Percentiles rank a stretch among this genome's conserved stretches.
Conservation (phyloP, 2,888 invertebrate genomes). For the Yponomeuta sedellus region DNA sequence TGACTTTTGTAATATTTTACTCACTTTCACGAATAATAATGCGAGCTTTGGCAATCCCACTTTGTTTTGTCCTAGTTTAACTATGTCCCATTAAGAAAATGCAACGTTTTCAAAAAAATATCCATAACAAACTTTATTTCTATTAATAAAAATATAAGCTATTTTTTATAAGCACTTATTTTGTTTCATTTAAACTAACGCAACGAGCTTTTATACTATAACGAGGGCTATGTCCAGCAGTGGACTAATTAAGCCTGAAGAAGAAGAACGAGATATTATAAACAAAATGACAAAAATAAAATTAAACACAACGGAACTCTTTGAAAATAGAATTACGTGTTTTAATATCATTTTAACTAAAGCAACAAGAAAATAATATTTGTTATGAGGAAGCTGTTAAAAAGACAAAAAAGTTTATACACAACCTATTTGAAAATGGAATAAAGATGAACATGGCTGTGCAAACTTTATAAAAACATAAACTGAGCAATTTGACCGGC, state of each 20-base stretch:
- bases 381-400: no score
- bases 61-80: background rate
- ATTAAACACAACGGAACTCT: background rate
- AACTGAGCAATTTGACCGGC: background rate
- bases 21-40: background rate
- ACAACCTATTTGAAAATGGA: background rate
- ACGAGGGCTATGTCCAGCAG: no score
- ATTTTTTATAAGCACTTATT: background rate
- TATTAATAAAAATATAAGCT: no score
- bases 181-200: background rate
- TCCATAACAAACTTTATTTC: no score
- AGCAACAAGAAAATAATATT: no score
- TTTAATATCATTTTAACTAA: no score
- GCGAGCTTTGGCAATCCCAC: background rate
- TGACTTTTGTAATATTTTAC: conserved; percentile 2
- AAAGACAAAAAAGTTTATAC: background rate
- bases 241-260: no score
- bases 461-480: background rate
- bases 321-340: background rate
- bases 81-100: background rate
- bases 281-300: no score
- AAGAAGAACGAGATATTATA: no score
- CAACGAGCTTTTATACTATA: background rate
- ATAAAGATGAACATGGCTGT: background rate
- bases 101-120: no score